Base-by-base conservation (phyloP, 2,113 vertebrate genomes). In the Ranitomeya variabilis region DNA sequence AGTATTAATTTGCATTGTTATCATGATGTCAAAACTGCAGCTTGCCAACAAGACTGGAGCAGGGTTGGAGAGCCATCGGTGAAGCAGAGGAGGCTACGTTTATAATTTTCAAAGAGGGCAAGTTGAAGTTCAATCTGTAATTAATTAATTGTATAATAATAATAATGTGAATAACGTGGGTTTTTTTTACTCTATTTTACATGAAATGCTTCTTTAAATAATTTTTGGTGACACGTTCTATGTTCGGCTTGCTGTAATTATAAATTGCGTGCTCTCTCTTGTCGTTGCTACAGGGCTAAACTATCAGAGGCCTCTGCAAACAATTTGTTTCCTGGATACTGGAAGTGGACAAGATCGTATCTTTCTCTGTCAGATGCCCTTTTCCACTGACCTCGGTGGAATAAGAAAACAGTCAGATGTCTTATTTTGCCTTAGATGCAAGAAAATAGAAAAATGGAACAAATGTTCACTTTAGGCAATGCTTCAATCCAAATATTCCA, bases 321-420 rank as follows among this genome's bases (percentile, higher is more conserved):
- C 81, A 88, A 88, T 83, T 83, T 88, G 81, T 88, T 83, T 88
- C 71, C 87, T 83, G 87, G 87, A 83, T 88, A 83, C 80, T 88
- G 87, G 80, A 83, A 76, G 82, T 64, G 80, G 81, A 83, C 21
- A 83, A 88, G 87, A 88, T 88, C 55, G 69, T 88, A 88, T 88
- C 87, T 88, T 66, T 55, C 80, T 83, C 87, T 88, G 80, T 88
- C 87, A 88, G 87, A 83, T 88, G 87, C 69, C 87, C 87, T 88
- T 88, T 84, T 88, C 87, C 80, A 77, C 21, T 88, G 87, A 88
- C 87, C 87, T 84, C 74, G 78, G 59, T 88, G 57, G 77, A 88
- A 83, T 88, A 77, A 77, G 87, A 84, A 88, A 88, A 88, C 80
- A 83, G 71, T 77, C 80, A 83, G 71, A 83, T 76, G 80, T 83